A percentile compares a stretch with the other conserved stretches of the same genome.
Conservation (phyloP, 2,888 invertebrate species). For the Eristalis tenax region DNA sequence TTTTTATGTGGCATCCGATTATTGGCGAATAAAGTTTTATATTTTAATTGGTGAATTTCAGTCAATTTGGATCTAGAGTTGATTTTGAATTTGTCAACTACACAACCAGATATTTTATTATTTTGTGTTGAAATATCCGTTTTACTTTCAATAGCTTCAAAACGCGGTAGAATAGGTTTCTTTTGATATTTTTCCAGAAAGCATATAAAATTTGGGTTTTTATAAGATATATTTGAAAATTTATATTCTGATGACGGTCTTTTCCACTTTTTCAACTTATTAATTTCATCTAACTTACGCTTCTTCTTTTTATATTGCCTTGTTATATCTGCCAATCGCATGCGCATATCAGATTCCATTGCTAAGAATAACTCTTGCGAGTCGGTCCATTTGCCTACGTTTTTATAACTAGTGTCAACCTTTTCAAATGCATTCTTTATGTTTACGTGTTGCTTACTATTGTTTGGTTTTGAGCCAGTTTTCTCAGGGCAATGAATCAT, state of each 20-base stretch:
- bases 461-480: conserved; percentile 75
- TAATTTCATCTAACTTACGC: conserved; percentile 88
- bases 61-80: neutral
- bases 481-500: conserved; percentile 67
- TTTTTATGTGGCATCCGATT: neutral
- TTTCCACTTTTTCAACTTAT: conserved; percentile 81
- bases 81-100: neutral
- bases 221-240: conserved; percentile 62
- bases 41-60: neutral
- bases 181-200: conserved; percentile 54
- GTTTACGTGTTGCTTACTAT: conserved; percentile 76
- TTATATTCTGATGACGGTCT: conserved; percentile 73
- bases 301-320: conserved; percentile 92
- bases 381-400: conserved; percentile 81
- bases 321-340: conserved; percentile 90
- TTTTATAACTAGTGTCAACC: conserved; percentile 76
- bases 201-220: conserved; percentile 61
- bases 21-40: neutral
- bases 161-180: conserved; percentile 12
- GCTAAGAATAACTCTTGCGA: conserved; percentile 86
- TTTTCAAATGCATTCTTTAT: conserved; percentile 76
- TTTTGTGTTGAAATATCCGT: neutral
- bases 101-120: neutral
- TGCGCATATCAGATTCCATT: conserved; percentile 91
- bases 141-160: conserved; percentile 6